Evolutionary conservation across 2,113 vertebrate genomes (phyloP).

Genomic region (Thunnus thynnus): DNA sequence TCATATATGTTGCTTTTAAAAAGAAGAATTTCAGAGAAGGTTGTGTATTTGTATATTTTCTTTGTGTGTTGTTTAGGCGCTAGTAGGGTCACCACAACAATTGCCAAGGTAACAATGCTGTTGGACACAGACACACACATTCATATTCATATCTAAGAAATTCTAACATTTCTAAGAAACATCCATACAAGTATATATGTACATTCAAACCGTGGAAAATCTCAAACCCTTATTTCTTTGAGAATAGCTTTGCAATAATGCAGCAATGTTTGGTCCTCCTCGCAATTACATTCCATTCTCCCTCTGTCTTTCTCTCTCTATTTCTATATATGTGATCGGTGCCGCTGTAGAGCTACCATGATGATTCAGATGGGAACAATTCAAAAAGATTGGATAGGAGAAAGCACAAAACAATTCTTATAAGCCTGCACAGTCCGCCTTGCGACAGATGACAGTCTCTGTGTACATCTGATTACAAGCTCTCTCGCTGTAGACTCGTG

Average conservation of each 20-base stretch:
- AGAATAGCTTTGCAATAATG: slow-evolving; percentile 53
- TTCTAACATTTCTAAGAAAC: slow-evolving; percentile 22
- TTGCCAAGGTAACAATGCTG: slow-evolving; percentile 36
- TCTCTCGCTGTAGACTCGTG: neutral
- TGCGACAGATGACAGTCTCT: slow-evolving; percentile 18
- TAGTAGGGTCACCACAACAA: slow-evolving; percentile 16
- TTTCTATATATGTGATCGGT: slow-evolving; percentile 53
- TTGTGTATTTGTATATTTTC: neutral
- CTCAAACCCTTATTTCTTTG: slow-evolving; percentile 61
- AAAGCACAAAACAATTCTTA: slow-evolving; percentile 56
- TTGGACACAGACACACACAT: slow-evolving; percentile 11
- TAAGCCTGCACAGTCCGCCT: slow-evolving; percentile 32
- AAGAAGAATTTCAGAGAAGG: slow-evolving; percentile 41
- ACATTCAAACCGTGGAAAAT: slow-evolving; percentile 62
- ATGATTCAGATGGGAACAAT: slow-evolving; percentile 70
- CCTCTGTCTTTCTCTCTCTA: slow-evolving; percentile 32
- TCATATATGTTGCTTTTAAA: neutral
- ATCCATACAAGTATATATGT: neutral
- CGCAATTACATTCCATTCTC: slow-evolving; percentile 66
- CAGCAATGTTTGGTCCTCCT: slow-evolving; percentile 56
- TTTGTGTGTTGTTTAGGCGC: slow-evolving; percentile 8
- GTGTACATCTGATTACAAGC: slow-evolving; percentile 48
- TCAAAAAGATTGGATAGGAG: slow-evolving; percentile 60
- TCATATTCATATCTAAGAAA: slow-evolving; percentile 40
- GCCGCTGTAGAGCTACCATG: slow-evolving; percentile 29